These are phyloP conservation scores for Neodiprion pinetum DNA, from an alignment of 1,140 invertebrate species.

Conservation along the genomic window DNA sequence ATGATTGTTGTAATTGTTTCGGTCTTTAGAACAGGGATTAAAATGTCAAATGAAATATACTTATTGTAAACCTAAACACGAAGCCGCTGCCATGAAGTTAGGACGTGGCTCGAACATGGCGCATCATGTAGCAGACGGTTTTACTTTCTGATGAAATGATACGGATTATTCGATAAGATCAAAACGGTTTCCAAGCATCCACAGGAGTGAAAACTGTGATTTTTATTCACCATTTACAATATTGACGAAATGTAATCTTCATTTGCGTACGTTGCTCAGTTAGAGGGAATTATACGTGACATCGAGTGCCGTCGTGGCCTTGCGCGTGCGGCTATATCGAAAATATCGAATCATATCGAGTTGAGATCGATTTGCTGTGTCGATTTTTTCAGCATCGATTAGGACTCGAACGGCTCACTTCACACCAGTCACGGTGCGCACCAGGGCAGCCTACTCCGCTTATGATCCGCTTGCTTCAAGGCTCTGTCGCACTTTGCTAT, in stretches of 20 bases:
- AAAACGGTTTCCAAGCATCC: not conserved
- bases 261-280: not conserved
- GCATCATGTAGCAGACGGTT: slow-evolving; percentile 13
- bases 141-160: not conserved
- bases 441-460: too few species aligned
- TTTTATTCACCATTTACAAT: not conserved
- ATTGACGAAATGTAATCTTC: not conserved
- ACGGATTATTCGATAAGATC: not conserved
- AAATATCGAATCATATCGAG: not conserved
- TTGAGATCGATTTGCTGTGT: too few species aligned
- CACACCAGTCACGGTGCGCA: too few species aligned
- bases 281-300: not conserved
- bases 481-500: too few species aligned
- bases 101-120: slow-evolving; percentile 48
- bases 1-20: slow-evolving; percentile 24
- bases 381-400: too few species aligned
- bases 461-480: too few species aligned
- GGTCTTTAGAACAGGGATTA: slow-evolving; percentile 17
- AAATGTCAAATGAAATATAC: slow-evolving; percentile 22
- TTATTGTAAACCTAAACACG: slow-evolving; percentile 33
- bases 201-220: not conserved
- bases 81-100: slow-evolving; percentile 44
- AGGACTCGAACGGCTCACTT: too few species aligned
- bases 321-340: not conserved
- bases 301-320: not conserved